Base-by-base conservation (phyloP, 2,797 vertebrate species). In the Sebastes baramenuke region DNA sequence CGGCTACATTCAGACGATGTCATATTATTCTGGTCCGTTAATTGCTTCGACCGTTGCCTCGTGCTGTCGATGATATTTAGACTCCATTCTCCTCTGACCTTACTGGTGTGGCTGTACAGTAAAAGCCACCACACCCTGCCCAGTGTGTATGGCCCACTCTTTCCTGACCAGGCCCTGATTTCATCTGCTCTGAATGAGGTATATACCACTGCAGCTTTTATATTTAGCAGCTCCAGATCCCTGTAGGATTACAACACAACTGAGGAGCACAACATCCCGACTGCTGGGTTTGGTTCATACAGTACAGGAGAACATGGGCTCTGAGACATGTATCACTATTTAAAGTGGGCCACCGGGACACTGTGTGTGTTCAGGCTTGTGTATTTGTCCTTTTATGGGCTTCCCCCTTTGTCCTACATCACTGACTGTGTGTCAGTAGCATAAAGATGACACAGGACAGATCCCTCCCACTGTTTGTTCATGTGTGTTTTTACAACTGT, bases 61-160 rank as follows among this genome's bases (percentile, higher is more conserved):
- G 20, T 69, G 67, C 54, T 6, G 72, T 73, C 3, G 64, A 67
- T 90, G 91, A 81, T 93, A 92, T 93, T 90, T 92, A 80, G 32
- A 90, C 58, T 80, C 89, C 80, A 92, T 94, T 95, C 89, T 93
- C 81, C 79, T 75, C 79, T 95, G 94, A 94, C 94, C 93, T 95
- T 94, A 91, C 22, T 80, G 78, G 80, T 80, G 80, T 59, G 71
- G 77, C 76, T 77, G 72, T 71, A 77, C 69, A 82, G 87, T 86
- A 67, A 76, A 56, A 82, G 78, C 20, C 61, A 65, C 91, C 94
- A 89, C 93, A 80, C 93, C 92, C 92, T 80, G 70, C 70, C 74
- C 74, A 69, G 68, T 85, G 78, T 90, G 82, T 80, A 72, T 60
- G 79, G 81, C 82, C 88, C 88, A 84, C 90, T 90, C 90, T 88